Conservation (phyloP, 2,888 invertebrate species). For the Aleiodes leptofemur region DNA sequence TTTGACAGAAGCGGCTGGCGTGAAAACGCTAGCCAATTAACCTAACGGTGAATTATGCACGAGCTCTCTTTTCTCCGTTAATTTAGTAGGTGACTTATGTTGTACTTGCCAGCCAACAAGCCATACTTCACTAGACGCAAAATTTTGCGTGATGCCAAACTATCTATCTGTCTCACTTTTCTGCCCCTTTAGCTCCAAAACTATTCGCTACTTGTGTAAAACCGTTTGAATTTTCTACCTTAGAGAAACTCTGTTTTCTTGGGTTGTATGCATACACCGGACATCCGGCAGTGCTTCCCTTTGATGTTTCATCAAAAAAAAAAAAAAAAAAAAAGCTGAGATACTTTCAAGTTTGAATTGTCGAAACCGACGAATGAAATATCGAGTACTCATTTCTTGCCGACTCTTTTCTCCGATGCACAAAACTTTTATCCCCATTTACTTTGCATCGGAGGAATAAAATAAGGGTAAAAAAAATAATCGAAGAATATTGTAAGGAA, state of each 20-base stretch:
- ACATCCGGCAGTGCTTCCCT: constrained; percentile 67
- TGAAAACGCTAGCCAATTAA: constrained; percentile 75
- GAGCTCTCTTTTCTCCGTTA: constrained; percentile 68
- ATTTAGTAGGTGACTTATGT: constrained; percentile 74
- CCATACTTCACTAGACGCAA: constrained; percentile 56
- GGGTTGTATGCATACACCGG: constrained; percentile 56
- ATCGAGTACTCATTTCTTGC: constrained; percentile 54
- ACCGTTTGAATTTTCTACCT: constrained; percentile 18
- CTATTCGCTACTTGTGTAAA: neutral
- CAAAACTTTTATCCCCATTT: constrained; percentile 4
- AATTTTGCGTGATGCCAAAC: constrained; percentile 50
- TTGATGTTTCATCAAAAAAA: constrained; percentile 63
- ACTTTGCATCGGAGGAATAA: neutral
- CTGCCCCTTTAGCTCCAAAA: constrained; percentile 24
- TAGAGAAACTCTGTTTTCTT: constrained; percentile 17
- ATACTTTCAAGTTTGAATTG: constrained; percentile 53
- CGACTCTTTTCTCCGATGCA: neutral
- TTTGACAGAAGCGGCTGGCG: constrained; percentile 73
- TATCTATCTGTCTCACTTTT: constrained; percentile 22
- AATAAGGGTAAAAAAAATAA: neutral
- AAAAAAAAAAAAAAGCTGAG: constrained; percentile 48
- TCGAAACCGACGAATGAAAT: constrained; percentile 72
- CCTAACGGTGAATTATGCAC: constrained; percentile 72
- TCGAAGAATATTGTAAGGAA: neutral
- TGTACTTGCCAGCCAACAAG: constrained; percentile 70